phyloP scores from a whole-genome alignment of 2,797 vertebrate species.

The Gambelia wislizenii region DNA sequence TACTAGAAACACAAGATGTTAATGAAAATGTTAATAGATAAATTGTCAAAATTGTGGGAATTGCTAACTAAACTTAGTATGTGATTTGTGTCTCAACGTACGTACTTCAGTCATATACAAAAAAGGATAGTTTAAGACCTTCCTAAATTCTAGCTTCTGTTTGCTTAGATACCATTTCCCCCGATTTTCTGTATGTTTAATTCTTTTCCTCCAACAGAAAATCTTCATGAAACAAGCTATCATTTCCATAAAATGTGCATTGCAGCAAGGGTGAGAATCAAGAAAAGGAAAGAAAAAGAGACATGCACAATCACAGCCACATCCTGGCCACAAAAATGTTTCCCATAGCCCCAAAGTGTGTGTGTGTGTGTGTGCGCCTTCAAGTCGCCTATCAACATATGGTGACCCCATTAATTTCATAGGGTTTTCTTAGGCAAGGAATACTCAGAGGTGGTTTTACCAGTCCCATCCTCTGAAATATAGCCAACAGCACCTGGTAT shows the following conservation, averaged over 20 bases:
- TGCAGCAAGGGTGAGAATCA: not conserved
- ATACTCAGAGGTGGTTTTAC: no score
- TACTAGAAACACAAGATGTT: not conserved
- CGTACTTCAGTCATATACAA: not conserved
- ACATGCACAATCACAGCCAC: not conserved
- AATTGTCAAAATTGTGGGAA: not conserved
- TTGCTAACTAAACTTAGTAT: not conserved
- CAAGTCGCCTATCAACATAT: no score
- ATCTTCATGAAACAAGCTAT: not conserved
- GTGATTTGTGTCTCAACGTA: not conserved
- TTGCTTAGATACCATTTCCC: not conserved
- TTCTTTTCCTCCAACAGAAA: not conserved
- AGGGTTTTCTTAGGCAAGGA: no score
- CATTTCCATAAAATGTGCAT: not conserved
- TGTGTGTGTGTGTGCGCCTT: no score
- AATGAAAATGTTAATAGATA: not conserved
- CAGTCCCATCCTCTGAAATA: no score
- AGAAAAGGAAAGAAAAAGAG: not conserved
- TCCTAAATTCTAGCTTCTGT: not conserved
- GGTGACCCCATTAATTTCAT: no score
- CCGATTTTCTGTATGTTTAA: not conserved
- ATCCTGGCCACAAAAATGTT: not conserved
- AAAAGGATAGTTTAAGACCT: not conserved
- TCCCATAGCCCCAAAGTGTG: not conserved
- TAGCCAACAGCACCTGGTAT: no score